Percentiles rank a stretch among this genome's conserved stretches.
phyloP scores from a whole-genome alignment of 2,888 invertebrate genomes.

The Actias luna region DNA sequence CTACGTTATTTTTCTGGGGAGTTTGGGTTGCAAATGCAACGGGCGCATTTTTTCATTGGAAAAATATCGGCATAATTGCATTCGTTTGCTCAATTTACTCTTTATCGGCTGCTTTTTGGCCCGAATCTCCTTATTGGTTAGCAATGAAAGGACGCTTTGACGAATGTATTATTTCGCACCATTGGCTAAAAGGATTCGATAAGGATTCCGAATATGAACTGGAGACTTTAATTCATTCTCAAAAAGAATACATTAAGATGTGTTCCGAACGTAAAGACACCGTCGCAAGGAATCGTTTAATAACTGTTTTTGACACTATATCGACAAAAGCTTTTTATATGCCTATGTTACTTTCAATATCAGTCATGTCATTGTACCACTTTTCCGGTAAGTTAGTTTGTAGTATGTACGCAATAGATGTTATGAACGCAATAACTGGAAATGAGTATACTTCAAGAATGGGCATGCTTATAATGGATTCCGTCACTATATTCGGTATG shows the following conservation, averaged over 20 bases:
- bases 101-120: conserved; percentile 42
- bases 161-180: conserved; percentile 43
- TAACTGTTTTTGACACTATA: conserved; percentile 31
- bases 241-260: conserved; percentile 34
- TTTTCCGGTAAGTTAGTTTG: conserved; percentile 54
- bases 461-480: conserved; percentile 60
- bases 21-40: conserved; percentile 54
- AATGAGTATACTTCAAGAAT: conserved; percentile 49
- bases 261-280: conserved; percentile 25
- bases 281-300: conserved; percentile 27
- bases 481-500: conserved; percentile 56
- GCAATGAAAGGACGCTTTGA: conserved; percentile 50
- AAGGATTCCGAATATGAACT: conserved; percentile 43
- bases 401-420: conserved; percentile 52
- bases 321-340: conserved; percentile 44
- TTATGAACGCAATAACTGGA: conserved; percentile 48
- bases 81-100: conserved; percentile 36
- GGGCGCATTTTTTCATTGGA: conserved; percentile 52
- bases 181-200: conserved; percentile 46
- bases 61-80: conserved; percentile 43
- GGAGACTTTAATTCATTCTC: conserved; percentile 40
- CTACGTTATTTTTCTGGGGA: conserved; percentile 51
- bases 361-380: conserved; percentile 45
- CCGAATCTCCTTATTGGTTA: conserved; percentile 54
- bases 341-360: conserved; percentile 43